Percentiles rank a stretch among this genome's conserved stretches.
Conservation (phyloP, 1,140 invertebrate species). For the Nephotettix cincticeps region DNA sequence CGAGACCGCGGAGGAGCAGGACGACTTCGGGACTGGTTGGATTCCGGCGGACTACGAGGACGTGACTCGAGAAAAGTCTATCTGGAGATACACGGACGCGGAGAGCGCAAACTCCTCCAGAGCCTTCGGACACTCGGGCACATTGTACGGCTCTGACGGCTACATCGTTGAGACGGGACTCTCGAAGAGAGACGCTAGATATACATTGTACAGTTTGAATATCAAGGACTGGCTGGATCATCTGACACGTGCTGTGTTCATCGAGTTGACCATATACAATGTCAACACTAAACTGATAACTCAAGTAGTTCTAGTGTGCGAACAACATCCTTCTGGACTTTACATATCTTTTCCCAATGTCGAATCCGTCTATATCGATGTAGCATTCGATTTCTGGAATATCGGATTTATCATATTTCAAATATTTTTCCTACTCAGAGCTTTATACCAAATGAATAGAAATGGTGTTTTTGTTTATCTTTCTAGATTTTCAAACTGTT, state of each 20-base stretch:
- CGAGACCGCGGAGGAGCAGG: neutral
- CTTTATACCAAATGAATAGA: neutral
- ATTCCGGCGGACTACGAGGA: neutral
- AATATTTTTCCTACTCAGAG: neutral
- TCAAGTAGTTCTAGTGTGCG: neutral
- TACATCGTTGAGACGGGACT: neutral
- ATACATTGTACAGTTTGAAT: neutral
- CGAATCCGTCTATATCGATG: neutral
- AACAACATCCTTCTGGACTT: neutral
- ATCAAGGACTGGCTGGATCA: neutral
- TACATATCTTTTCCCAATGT: neutral
- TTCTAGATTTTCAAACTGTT: neutral
- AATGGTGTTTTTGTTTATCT: neutral
- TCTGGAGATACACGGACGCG: neutral
- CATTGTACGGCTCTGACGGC: neutral
- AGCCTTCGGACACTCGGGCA: neutral
- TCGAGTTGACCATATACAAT: neutral
- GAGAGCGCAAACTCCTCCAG: neutral
- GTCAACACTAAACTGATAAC: neutral
- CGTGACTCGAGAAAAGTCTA: neutral
- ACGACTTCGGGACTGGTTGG: neutral
- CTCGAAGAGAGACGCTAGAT: neutral
- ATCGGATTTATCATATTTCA: neutral
- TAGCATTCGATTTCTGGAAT: neutral
- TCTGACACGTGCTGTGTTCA: neutral